Evolutionary conservation across 2,113 vertebrate species (phyloP), one percentile per base, ranked within the genome.

Genomic region (Tiliqua scincoides): DNA sequence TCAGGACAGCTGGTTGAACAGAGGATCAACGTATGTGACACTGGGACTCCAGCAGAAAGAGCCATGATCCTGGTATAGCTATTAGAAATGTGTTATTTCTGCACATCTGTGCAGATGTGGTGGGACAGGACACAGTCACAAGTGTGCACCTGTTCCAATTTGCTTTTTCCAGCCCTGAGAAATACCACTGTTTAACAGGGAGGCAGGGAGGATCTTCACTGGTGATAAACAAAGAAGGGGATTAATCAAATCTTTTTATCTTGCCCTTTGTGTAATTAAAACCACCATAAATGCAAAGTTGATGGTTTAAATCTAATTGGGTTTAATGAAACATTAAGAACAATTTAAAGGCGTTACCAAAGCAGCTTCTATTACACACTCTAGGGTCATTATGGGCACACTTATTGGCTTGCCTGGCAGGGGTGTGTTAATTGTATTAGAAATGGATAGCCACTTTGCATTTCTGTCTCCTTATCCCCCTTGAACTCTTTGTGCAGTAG

Each of bases 281-380:
- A 93, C 93, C 94, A 94, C 94, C 95, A 96, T 93, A 95, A 96
- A 95, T 95, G 92, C 91, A 90, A 94, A 93, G 92, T 95, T 95
- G 95, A 96, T 91, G 65, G 93, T 93, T 95, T 92, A 94, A 94
- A 94, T 95, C 94, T 96, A 95, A 96, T 96, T 95, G 94, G 94
- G 93, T 94, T 95, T 95, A 96, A 95, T 96, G 95, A 95, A 95
- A 96, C 94, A 95, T 96, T 95, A 95, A 95, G 94, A 93, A 92
- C 95, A 95, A 96, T 95, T 48, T 95, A 95, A 95, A 94, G 92
- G 89, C 93, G 92, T 87, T 93, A 93, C 93, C 59, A 92, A 92
- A 91, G 91, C 93, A 94, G 93, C 93, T 88, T 94, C 88, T 93
- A 89, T 91, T 30, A 54, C 91, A 93, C 93, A 93, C 94, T 95